Percentiles rank a stretch among this genome's conserved stretches.
phyloP scores from a whole-genome alignment of 1,140 invertebrate genomes.

The Papilio glaucus region DNA sequence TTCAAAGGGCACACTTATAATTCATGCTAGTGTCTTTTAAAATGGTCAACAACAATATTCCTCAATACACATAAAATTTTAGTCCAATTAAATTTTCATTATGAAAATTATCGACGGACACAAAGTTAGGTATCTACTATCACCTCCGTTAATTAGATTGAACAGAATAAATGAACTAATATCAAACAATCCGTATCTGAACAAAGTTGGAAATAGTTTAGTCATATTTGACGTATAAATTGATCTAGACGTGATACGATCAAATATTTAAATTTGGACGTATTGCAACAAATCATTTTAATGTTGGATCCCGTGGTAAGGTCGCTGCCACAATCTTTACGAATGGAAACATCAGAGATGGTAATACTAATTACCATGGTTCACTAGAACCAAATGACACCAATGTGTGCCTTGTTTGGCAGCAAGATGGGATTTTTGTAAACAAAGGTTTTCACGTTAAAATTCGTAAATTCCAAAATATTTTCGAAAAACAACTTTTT shows the following conservation, averaged over 20 bases:
- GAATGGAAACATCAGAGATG: not conserved
- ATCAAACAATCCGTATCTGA: not conserved
- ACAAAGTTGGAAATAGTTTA: not conserved
- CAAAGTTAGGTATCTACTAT: not conserved
- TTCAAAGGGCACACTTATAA: too few relatives aligned
- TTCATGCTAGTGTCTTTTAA: too few relatives aligned
- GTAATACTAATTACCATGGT: too few relatives aligned
- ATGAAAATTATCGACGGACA: not conserved
- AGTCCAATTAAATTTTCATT: not conserved
- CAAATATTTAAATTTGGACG: not conserved
- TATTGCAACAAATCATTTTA: not conserved
- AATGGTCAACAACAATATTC: too few relatives aligned
- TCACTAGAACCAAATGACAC: too few relatives aligned
- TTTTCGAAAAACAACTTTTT: too few relatives aligned
- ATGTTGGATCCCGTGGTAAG: not conserved
- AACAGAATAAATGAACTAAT: not conserved
- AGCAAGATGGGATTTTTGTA: too few relatives aligned
- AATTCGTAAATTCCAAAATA: too few relatives aligned
- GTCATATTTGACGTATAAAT: not conserved
- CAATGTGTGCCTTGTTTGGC: too few relatives aligned
- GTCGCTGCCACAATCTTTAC: not conserved
- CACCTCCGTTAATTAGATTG: not conserved
- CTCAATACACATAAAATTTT: not conserved
- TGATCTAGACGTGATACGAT: slow-evolving; percentile 1
- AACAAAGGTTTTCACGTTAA: too few relatives aligned